Conservation (phyloP, 2,888 invertebrate species). For the Eulithis testata region DNA sequence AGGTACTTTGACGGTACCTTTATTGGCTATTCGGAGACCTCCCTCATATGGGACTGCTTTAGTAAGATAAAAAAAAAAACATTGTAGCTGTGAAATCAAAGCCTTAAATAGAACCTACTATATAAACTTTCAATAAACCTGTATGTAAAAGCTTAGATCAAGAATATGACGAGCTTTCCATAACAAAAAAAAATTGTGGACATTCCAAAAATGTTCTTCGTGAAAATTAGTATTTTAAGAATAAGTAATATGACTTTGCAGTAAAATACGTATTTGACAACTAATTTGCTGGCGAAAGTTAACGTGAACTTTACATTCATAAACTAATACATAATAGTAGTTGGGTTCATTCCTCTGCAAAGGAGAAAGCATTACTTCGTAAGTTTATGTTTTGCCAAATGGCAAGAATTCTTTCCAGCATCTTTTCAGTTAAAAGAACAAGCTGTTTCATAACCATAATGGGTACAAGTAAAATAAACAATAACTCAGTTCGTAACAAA, state of each 20-base stretch:
- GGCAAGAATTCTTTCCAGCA: slow-evolving; percentile 24
- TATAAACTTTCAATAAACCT: too few relatives aligned
- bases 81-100: too few relatives aligned
- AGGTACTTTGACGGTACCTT: too few relatives aligned
- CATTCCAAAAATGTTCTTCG: too few relatives aligned
- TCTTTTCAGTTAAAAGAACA: slow-evolving; percentile 31
- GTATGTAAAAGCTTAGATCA: too few relatives aligned
- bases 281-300: neutral
- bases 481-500: slow-evolving; percentile 64
- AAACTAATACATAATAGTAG: neutral
- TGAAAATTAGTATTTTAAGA: too few relatives aligned
- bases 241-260: neutral
- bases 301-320: neutral
- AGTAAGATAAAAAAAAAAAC: too few relatives aligned
- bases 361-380: neutral
- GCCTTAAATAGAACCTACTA: too few relatives aligned
- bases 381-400: slow-evolving; percentile 15
- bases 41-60: too few relatives aligned
- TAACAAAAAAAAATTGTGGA: too few relatives aligned
- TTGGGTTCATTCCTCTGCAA: neutral
- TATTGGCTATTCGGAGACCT: too few relatives aligned
- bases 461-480: slow-evolving; percentile 62
- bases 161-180: too few relatives aligned
- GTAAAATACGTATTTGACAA: neutral
- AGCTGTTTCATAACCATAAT: slow-evolving; percentile 41